A percentile compares a stretch with the other conserved stretches of the same genome.
Conservation (phyloP, 2,888 invertebrate species). For the Scaptomyza caliginosa region DNA sequence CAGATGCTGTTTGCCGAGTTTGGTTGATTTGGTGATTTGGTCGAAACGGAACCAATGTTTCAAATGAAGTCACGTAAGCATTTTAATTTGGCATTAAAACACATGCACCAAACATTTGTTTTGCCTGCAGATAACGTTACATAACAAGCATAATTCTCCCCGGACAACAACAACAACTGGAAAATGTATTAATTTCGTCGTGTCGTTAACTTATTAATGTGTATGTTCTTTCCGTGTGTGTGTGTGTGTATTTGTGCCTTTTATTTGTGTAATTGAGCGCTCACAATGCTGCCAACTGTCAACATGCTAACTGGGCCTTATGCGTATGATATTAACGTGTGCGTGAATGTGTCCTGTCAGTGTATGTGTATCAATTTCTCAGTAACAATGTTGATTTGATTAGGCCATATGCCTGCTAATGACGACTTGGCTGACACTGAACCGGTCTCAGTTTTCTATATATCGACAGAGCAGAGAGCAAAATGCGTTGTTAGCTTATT, state of each 20-base stretch:
- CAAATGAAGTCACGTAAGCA: slow-evolving; percentile 77
- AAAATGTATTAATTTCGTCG: slow-evolving; percentile 54
- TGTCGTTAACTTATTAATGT: slow-evolving; percentile 71
- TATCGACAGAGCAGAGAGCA: neutral
- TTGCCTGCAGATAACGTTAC: slow-evolving; percentile 23
- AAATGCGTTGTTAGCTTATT: slow-evolving; percentile 25
- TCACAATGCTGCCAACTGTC: slow-evolving; percentile 38
- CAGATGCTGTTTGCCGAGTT: neutral
- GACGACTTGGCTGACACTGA: slow-evolving; percentile 32
- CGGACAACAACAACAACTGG: neutral
- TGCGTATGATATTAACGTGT: slow-evolving; percentile 33
- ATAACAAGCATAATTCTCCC: slow-evolving; percentile 38
- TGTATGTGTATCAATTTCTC: slow-evolving; percentile 9
- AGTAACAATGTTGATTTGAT: slow-evolving; percentile 54
- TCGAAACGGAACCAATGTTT: slow-evolving; percentile 14
- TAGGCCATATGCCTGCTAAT: slow-evolving; percentile 62
- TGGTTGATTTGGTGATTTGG: neutral
- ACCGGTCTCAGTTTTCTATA: slow-evolving; percentile 1
- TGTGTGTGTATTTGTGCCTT: neutral
- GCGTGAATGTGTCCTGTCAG: slow-evolving; percentile 18
- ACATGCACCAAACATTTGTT: slow-evolving; percentile 23
- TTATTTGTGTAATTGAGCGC: slow-evolving; percentile 57
- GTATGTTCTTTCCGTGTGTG: neutral
- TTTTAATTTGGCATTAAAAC: slow-evolving; percentile 75
- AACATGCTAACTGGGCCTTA: slow-evolving; percentile 39